Evolutionary conservation across 2,113 vertebrate species (phyloP).

Genomic region (Indicator maculatus): DNA sequence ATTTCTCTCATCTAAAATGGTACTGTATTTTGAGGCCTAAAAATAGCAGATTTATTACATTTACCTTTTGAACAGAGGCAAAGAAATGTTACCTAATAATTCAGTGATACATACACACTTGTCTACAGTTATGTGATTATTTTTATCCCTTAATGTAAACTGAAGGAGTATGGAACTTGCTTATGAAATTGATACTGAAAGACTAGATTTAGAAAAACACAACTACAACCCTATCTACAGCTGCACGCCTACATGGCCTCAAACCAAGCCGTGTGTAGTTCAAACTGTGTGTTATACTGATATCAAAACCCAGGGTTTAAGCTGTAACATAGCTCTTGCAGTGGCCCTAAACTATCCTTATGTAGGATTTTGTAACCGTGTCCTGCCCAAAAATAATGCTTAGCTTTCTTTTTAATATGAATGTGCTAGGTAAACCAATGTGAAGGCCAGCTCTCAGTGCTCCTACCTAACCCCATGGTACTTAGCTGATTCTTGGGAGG

Average conservation of each 20-base stretch:
- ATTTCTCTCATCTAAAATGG: conserved; percentile 28
- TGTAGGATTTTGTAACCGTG: neutral
- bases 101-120: conserved; percentile 10
- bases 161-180: neutral
- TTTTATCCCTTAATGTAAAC: conserved; percentile 58
- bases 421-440: neutral
- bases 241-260: neutral
- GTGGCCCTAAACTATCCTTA: neutral
- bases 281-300: neutral
- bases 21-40: conserved; percentile 3
- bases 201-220: neutral
- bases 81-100: conserved; percentile 62
- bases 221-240: neutral
- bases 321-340: neutral
- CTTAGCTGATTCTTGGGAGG: neutral
- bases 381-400: neutral
- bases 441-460: neutral
- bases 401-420: neutral
- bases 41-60: conserved; percentile 26
- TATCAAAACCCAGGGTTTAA: neutral
- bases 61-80: conserved; percentile 46
- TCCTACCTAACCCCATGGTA: neutral
- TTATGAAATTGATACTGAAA: conserved; percentile 14
- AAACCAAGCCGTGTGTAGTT: neutral
- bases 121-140: conserved; percentile 6